These are phyloP conservation scores for Hiodon alosoides DNA, from an alignment of 2,113 vertebrate species.

Conservation along the genomic window DNA sequence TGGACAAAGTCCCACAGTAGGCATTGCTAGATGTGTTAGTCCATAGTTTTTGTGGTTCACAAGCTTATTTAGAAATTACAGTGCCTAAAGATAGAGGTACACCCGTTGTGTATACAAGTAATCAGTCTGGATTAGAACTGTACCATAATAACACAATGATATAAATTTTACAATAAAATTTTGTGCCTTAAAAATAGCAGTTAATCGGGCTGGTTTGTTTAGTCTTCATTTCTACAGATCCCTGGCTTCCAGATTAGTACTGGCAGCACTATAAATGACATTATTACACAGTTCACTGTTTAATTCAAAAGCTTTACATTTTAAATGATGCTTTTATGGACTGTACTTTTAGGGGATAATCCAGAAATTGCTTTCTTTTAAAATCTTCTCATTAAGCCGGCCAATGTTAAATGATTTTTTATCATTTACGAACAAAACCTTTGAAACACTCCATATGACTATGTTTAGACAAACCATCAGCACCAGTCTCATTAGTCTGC, in stretches of 20 bases:
- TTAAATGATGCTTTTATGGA: conserved; percentile 8
- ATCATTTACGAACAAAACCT: too few species aligned
- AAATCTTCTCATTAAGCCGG: too few species aligned
- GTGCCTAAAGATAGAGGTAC: neutral
- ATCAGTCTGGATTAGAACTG: neutral
- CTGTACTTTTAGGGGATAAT: conserved; percentile 15
- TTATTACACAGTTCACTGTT: neutral
- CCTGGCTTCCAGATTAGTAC: too few species aligned
- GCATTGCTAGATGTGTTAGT: neutral
- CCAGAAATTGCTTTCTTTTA: neutral
- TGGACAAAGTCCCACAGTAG: neutral
- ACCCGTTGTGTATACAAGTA: neutral
- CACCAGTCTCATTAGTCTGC: too few species aligned
- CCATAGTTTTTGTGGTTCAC: neutral
- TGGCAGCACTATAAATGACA: too few species aligned
- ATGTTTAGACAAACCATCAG: too few species aligned
- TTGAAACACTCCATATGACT: too few species aligned
- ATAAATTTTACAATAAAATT: too few species aligned
- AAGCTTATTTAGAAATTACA: neutral
- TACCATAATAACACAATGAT: neutral
- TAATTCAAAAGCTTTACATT: neutral
- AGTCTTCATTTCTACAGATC: neutral
- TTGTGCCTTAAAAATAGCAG: neutral
- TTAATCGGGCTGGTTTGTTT: neutral
- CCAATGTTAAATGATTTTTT: too few species aligned